Base-by-base conservation (phyloP, 2,888 invertebrate genomes). In the Allygus modestus region DNA sequence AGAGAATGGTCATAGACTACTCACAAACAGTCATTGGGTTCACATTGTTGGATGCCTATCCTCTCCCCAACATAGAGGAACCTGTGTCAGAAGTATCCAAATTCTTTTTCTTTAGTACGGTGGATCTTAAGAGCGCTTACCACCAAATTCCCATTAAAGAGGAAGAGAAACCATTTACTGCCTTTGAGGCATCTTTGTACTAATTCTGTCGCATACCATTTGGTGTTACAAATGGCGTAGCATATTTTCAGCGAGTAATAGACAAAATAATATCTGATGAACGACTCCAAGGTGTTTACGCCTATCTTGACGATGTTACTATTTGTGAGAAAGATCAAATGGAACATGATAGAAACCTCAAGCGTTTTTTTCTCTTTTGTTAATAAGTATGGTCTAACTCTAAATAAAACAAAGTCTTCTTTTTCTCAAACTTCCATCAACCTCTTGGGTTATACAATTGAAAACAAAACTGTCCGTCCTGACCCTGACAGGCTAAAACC, bases 221-320 rank as follows among this genome's bases (percentile, higher is more conserved):
- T 77, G 86, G 87, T 1, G 86, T 87, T 0, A 87, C 84, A 2
- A 87, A 87, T 71, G 85, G 86, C 12, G 86, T 86, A 0, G 46
- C 84, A 0, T 46, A 73, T 23, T 87, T 86, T 43, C 86, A 87
- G n/a, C 31, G 61, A 23, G 85, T 77, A 2, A 85, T 86, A 54
- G 82, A 85, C 43, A n/a, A 33, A 23, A 61, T 85, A 28, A 82
- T 65, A 37, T 28, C 54, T 4, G 5, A 23, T 12, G 65, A 82
- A 61, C 65, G 37, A 15, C 37, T 58, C 7, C 9, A 20, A 17
- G 75, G 46, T 1, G 46, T 46, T 11, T 46, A 46, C 46, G 46
- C 33, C 7, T 75, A 75, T 20, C 37, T 75, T 23, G 75, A 75
- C n/a, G 75, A 75, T 20, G 11, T 75, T 1, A 75, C 75, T 26